Evolutionary conservation across 2,888 invertebrate species (phyloP).

Genomic region (Proisotoma minuta): DNA sequence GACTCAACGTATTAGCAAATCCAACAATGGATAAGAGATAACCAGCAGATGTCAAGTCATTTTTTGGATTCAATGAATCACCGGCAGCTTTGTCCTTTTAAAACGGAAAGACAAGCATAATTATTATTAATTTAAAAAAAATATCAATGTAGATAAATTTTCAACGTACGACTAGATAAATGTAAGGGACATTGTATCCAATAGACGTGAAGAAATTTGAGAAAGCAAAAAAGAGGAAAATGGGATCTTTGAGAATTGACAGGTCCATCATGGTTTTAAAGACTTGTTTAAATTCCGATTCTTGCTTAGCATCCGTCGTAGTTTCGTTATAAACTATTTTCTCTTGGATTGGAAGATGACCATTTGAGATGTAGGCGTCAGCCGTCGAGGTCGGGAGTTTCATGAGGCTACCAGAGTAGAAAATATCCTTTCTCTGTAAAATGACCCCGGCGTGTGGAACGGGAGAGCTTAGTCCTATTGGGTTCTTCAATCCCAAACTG

Average conservation of each 20-base stretch:
- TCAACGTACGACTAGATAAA: constrained; percentile 65
- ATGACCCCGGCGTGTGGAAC: constrained; percentile 59
- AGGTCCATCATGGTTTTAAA: constrained; percentile 79
- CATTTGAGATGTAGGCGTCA: constrained; percentile 48
- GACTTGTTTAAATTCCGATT: constrained; percentile 66
- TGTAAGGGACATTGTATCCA: constrained; percentile 89
- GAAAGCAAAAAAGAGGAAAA: constrained; percentile 82
- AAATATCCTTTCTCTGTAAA: constrained; percentile 76
- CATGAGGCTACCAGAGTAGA: constrained; percentile 75
- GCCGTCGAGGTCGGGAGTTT: constrained; percentile 52
- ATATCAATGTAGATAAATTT: background rate
- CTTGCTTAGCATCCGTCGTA: constrained; percentile 57
- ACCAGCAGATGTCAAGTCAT: constrained; percentile 55
- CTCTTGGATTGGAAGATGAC: constrained; percentile 24
- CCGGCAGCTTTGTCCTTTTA: constrained; percentile 65
- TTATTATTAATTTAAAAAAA: background rate
- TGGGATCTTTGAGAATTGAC: constrained; percentile 71
- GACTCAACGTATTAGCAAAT: constrained; percentile 80
- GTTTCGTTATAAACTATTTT: constrained; percentile 25
- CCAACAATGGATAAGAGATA: constrained; percentile 76
- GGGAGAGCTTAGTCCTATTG: background rate
- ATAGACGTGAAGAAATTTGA: constrained; percentile 95
- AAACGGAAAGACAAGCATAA: constrained; percentile 34
- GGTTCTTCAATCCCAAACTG: background rate
- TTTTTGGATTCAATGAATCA: constrained; percentile 22